Evolutionary conservation across 1,140 invertebrate species (phyloP), one percentile per base, ranked within the genome.

Genomic region (Druon quercuslanigerum): DNA sequence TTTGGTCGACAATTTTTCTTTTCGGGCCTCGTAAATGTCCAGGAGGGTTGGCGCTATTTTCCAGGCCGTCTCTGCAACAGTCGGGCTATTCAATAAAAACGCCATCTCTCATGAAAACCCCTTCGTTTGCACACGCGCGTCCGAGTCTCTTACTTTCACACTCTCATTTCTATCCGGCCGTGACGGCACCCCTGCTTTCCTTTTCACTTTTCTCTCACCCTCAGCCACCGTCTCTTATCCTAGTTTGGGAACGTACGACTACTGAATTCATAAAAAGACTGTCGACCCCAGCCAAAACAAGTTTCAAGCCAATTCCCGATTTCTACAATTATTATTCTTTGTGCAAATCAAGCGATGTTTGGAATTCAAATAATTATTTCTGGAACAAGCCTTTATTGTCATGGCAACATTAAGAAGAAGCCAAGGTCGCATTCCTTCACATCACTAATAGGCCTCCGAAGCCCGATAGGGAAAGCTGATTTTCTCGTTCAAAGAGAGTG

Each of bases 31-130:
- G 84, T 83, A 84, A 86, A 84, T 83, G 82, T 84, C 82, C 80
- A 81, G 79, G 82, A 82, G 79, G 80, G 82, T 83, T 75, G 85
- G 82, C 79, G 80, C 82, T 85, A 85, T 85, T 86, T 84, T 82
- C 74, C 81, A 81, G 80, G 82, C 79, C 82, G 80, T 83, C 81
- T 81, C 81, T 81, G 80, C 73, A 83, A 79, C 83, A 82, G 82
- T 86, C 80, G 75, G 76, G 82, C 83, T 76, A 84, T 82, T 84
- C 84, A 84, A 86, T 85, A 86, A 87, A 86, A 80, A 80, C 85
- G 79, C 83, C 84, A 86, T 85, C 82, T 80, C 80, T 84, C 84
- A 87, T 74, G 75, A 76, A 84, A 83, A 83, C 79, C 80, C 82
- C 79, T 83, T 82, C 73, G 75, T 79, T 82, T 74, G 82, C 80